A percentile compares a stretch with the other conserved stretches of the same genome.
Evolutionary conservation across 2,113 vertebrate species (phyloP).

Genomic region (Bubo scandiacus): DNA sequence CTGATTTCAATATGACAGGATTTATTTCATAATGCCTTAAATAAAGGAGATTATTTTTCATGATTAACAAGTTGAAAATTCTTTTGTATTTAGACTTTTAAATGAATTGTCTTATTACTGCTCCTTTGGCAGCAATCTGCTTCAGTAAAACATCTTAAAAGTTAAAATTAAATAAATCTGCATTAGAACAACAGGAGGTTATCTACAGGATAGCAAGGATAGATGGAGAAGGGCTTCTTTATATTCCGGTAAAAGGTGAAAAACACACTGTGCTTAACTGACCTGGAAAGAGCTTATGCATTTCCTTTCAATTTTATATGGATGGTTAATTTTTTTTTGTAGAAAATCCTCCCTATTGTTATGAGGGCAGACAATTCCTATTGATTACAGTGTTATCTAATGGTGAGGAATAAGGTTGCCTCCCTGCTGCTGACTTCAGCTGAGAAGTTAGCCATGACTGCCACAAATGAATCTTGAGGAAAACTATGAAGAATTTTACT

Average conservation of each 20-base stretch:
- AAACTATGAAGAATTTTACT: not conserved
- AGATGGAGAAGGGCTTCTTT: not conserved
- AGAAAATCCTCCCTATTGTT: not conserved
- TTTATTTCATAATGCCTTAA: not conserved
- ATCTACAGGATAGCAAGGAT: not conserved
- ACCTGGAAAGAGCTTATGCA: slow-evolving; percentile 46
- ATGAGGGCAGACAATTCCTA: not conserved
- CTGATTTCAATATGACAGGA: not conserved
- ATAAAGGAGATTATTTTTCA: not conserved
- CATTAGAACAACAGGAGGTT: not conserved
- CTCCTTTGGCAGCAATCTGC: not conserved
- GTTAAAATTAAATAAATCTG: slow-evolving; percentile 35
- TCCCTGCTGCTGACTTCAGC: slow-evolving; percentile 9
- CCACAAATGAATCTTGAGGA: not conserved
- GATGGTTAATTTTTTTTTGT: not conserved
- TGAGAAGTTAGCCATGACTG: slow-evolving; percentile 6
- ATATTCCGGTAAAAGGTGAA: slow-evolving; percentile 8
- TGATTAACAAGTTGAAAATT: not conserved
- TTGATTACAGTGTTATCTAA: slow-evolving; percentile 4
- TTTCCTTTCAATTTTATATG: slow-evolving; percentile 39
- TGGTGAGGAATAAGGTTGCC: not conserved
- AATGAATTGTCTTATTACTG: not conserved
- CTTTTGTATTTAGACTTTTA: not conserved
- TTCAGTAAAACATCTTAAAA: slow-evolving; percentile 25
- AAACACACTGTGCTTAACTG: slow-evolving; percentile 27